Conservation (phyloP, 2,888 invertebrate species). For the Drosophila kokeensis region DNA sequence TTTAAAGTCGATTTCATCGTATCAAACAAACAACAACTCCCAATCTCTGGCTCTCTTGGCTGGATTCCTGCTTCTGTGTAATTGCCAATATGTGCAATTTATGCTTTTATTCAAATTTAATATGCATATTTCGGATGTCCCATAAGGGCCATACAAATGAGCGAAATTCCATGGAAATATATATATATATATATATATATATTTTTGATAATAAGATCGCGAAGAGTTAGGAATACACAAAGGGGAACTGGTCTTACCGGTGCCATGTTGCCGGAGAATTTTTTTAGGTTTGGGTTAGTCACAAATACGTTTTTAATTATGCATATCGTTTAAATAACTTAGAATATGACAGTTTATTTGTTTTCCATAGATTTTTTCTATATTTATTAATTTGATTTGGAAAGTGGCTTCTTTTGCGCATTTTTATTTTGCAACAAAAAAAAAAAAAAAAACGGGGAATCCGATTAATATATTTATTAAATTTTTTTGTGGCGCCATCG, state of each 20-base stretch:
- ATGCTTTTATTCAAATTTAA: neutral
- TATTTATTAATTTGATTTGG: constrained; percentile 8
- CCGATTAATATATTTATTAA: constrained; percentile 36
- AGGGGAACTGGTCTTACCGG: constrained; percentile 58
- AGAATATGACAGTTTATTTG: constrained; percentile 39
- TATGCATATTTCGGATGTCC: neutral
- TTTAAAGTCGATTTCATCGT: constrained; percentile 42
- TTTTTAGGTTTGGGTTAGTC: constrained; percentile 22
- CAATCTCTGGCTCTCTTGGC: constrained; percentile 6
- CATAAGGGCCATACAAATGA: constrained; percentile 25
- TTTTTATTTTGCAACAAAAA: constrained; percentile 20
- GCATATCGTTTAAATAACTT: constrained; percentile 48
- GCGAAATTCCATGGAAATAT: constrained; percentile 38
- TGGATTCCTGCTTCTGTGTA: constrained; percentile 28
- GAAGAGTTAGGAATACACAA: constrained; percentile 13
- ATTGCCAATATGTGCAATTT: constrained; percentile 6
- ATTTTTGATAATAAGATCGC: constrained; percentile 12
- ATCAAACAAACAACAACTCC: constrained; percentile 20
- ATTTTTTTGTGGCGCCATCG: constrained; percentile 61
- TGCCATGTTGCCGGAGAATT: constrained; percentile 47
- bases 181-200: neutral
- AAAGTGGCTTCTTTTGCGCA: constrained; percentile 43
- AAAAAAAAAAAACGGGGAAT: constrained; percentile 66
- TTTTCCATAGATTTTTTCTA: constrained; percentile 27
- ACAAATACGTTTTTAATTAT: constrained; percentile 71